These are phyloP conservation scores for Zaprionus obscuricornis DNA, from an alignment of 2,888 invertebrate genomes.

Conservation along the genomic window DNA sequence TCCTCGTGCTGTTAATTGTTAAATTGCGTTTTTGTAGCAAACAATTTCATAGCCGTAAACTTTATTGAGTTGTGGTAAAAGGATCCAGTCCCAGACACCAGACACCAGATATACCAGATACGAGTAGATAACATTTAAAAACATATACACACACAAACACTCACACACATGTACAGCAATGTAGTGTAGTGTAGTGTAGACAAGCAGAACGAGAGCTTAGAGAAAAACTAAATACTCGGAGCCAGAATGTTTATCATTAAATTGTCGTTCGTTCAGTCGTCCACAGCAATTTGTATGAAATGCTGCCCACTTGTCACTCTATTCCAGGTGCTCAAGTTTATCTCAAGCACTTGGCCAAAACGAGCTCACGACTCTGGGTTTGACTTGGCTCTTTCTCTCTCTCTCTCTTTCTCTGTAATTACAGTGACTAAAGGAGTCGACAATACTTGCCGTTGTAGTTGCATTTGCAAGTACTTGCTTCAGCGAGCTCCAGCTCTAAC, in stretches of 20 bases:
- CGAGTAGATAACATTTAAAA: too few relatives aligned
- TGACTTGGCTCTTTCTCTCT: too few relatives aligned
- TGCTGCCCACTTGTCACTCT: constrained; percentile 77
- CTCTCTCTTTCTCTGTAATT: constrained; percentile 8
- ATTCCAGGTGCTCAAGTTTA: constrained; percentile 75
- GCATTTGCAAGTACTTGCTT: too few relatives aligned
- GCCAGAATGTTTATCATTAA: constrained; percentile 70
- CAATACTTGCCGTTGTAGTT: constrained; percentile 2
- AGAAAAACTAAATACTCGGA: constrained; percentile 28
- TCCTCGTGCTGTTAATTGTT: constrained; percentile 74
- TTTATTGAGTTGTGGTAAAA: constrained; percentile 72
- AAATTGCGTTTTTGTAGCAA: constrained; percentile 78
- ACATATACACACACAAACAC: too few relatives aligned
- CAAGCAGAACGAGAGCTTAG: constrained; percentile 6
- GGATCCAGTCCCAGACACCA: constrained; percentile 12
- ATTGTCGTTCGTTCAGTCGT: constrained; percentile 66
- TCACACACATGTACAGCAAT: too few relatives aligned
- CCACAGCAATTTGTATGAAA: constrained; percentile 76
- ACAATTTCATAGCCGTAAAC: constrained; percentile 71
- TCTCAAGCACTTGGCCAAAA: constrained; percentile 71
- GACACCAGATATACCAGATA: constrained; percentile 1
- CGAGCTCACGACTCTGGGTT: constrained; percentile 51
- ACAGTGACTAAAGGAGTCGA: constrained; percentile 6
- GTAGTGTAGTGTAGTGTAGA: neutral
- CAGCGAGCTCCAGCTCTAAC: too few relatives aligned